Conservation (phyloP, 2,113 vertebrate genomes). For the Epinephelus lanceolatus region DNA sequence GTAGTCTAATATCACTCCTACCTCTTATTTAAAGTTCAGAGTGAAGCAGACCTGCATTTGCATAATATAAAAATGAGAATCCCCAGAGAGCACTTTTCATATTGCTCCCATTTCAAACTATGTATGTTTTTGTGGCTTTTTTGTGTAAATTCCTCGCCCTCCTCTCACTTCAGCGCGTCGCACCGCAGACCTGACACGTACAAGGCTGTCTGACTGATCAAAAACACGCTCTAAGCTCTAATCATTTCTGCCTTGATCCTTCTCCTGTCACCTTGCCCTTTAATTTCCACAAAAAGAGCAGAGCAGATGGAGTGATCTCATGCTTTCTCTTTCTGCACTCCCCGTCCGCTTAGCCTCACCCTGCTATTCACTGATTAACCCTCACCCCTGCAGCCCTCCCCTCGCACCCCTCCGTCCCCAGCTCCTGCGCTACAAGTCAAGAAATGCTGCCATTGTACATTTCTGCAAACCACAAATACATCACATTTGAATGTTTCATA, state of each 20-base stretch:
- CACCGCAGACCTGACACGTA: not conserved
- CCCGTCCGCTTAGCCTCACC: not conserved
- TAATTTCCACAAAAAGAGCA: conserved; percentile 32
- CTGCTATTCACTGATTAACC: conserved; percentile 49
- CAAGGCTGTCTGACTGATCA: not conserved
- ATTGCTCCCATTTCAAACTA: not conserved
- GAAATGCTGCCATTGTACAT: too few species aligned
- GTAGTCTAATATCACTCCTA: not conserved
- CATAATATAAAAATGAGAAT: not conserved
- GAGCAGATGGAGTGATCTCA: conserved; percentile 18
- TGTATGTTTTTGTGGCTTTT: not conserved
- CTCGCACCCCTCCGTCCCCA: not conserved
- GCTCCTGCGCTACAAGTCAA: not conserved
- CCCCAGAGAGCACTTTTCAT: not conserved
- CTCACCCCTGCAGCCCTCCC: conserved; percentile 14
- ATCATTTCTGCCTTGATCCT: conserved; percentile 38
- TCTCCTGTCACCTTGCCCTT: conserved; percentile 43
- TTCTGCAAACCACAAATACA: too few species aligned
- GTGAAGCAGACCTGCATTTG: not conserved
- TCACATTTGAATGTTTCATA: too few species aligned
- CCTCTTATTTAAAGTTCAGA: not conserved
- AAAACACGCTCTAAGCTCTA: conserved; percentile 34
- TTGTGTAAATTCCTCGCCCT: not conserved
- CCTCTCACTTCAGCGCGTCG: not conserved
- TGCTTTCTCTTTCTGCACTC: conserved; percentile 4